Percentiles rank a stretch among this genome's conserved stretches.
Evolutionary conservation across 2,797 vertebrate species (phyloP).

Genomic region (Xyrichtys novacula): DNA sequence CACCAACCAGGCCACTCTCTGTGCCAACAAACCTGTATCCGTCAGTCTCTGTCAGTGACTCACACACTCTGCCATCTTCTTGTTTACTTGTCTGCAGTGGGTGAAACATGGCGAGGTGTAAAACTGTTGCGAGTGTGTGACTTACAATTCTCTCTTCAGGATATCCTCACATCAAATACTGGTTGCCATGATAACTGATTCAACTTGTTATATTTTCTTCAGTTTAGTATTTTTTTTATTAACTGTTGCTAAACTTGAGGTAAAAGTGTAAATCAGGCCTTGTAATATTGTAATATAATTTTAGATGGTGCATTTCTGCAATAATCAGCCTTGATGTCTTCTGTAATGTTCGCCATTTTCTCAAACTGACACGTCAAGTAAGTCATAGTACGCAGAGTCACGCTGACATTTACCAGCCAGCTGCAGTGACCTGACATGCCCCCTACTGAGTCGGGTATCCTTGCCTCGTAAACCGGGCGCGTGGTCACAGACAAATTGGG

Average conservation of each 20-base stretch:
- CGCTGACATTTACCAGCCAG: background rate
- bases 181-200: background rate
- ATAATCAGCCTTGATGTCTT: background rate
- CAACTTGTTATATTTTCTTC: background rate
- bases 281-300: background rate
- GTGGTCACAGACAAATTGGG: constrained; percentile 14
- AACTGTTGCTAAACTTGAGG: background rate
- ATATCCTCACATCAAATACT: background rate
- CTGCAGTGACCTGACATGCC: background rate
- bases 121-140: background rate
- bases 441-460: constrained; percentile 5
- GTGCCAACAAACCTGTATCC: constrained; percentile 23
- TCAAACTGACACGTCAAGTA: background rate
- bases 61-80: constrained; percentile 1
- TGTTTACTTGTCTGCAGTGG: constrained; percentile 18
- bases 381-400: background rate
- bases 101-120: constrained; percentile 3
- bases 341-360: constrained; percentile 4
- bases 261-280: background rate
- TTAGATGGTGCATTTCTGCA: background rate
- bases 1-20: constrained; percentile 4
- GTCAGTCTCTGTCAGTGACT: constrained; percentile 26
- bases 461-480: constrained; percentile 17
- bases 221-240: too few species aligned
- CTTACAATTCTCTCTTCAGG: constrained; percentile 2